Evolutionary conservation across 2,888 invertebrate genomes (phyloP).

Genomic region (Lasioglossum lativentre): DNA sequence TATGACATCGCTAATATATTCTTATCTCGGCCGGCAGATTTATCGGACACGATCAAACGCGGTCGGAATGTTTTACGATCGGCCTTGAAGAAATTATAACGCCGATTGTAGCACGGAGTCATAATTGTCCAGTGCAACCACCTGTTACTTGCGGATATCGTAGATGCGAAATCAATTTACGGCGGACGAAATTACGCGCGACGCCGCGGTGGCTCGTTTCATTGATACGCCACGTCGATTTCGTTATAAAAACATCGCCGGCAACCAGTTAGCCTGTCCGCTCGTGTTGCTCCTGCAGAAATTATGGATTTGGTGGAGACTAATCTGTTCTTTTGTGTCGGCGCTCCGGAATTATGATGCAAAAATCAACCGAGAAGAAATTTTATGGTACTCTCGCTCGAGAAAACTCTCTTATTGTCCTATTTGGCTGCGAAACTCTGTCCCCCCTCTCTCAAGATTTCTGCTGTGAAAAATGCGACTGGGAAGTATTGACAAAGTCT

Average conservation of each 20-base stretch:
- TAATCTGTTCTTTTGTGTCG: constrained; percentile 4
- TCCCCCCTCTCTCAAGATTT: neutral
- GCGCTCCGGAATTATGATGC: neutral
- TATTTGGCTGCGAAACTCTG: neutral
- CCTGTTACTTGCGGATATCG: constrained; percentile 30
- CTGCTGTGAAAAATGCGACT: neutral
- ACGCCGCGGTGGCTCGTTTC: constrained; percentile 7
- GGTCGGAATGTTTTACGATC: neutral
- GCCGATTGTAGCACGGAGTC: neutral
- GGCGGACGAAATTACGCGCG: constrained; percentile 2
- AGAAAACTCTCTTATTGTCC: neutral
- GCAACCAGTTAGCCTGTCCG: constrained; percentile 12
- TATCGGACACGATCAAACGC: constrained; percentile 26
- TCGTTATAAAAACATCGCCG: constrained; percentile 20
- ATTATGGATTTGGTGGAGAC: constrained; percentile 1
- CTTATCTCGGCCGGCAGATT: neutral
- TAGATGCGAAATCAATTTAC: constrained; percentile 28
- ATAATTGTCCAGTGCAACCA: constrained; percentile 15
- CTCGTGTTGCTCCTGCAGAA: neutral
- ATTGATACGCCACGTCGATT: constrained; percentile 22
- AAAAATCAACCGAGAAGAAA: neutral
- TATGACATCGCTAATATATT: constrained; percentile 5
- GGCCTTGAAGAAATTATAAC: constrained; percentile 19
- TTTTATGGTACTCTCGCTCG: neutral
- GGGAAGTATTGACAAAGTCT: neutral